phyloP scores from a whole-genome alignment of 1,140 invertebrate species.

The Rhizoglyphus robini region DNA sequence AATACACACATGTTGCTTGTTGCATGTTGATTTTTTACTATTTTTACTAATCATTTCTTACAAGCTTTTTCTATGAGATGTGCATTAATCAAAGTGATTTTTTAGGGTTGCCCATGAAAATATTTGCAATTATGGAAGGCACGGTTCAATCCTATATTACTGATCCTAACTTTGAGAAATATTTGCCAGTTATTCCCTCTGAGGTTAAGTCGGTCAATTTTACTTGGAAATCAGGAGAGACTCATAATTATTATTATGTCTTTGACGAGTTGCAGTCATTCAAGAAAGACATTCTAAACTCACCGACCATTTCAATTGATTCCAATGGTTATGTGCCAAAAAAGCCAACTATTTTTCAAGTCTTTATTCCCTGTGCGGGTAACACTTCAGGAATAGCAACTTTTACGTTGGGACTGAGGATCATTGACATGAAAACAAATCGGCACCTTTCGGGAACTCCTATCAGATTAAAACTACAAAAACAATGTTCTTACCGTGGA shows the following conservation, averaged over 20 bases:
- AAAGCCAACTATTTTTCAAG: conserved; percentile 76
- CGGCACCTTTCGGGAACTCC: conserved; percentile 67
- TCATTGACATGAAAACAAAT: conserved; percentile 57
- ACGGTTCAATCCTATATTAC: conserved; percentile 65
- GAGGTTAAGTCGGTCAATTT: conserved; percentile 72
- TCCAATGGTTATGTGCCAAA: conserved; percentile 65
- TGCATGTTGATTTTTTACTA: no score
- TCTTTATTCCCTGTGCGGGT: conserved; percentile 73
- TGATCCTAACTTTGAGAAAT: conserved; percentile 74
- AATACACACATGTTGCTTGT: no score
- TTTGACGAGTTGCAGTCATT: conserved; percentile 69
- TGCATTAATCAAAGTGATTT: neutral
- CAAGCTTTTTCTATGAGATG: neutral
- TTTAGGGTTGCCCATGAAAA: conserved; percentile 64
- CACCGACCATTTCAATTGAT: conserved; percentile 71
- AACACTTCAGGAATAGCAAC: conserved; percentile 73
- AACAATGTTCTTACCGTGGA: conserved; percentile 82
- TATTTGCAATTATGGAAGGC: conserved; percentile 72
- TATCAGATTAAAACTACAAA: conserved; percentile 69
- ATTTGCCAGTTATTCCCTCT: conserved; percentile 71
- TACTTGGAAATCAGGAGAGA: conserved; percentile 65
- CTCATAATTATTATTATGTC: conserved; percentile 55
- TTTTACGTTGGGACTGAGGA: conserved; percentile 71
- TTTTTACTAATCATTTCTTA: no score
- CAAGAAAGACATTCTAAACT: conserved; percentile 62